A percentile compares a stretch with the other conserved stretches of the same genome.
Conservation (phyloP, 2,888 invertebrate species). For the Cactoblastis cactorum region DNA sequence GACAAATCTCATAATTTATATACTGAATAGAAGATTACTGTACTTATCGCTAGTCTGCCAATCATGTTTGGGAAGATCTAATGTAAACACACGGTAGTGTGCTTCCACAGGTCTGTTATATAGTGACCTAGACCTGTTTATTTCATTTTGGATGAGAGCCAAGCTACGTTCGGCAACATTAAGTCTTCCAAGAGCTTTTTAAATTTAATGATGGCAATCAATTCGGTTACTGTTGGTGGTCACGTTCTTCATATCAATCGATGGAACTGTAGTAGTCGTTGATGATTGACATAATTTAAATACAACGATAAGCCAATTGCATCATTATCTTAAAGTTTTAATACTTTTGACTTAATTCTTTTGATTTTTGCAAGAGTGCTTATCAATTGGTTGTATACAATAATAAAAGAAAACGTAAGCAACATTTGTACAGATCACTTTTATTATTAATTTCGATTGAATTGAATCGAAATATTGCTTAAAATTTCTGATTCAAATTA, state of each 20-base stretch:
- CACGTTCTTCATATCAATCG: not conserved
- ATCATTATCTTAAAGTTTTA: too few relatives aligned
- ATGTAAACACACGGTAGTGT: slow-evolving; percentile 22
- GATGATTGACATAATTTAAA: not conserved
- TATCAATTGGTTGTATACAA: too few relatives aligned
- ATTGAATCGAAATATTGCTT: too few relatives aligned
- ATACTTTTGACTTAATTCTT: too few relatives aligned
- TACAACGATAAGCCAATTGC: too few relatives aligned
- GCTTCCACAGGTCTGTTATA: slow-evolving; percentile 24
- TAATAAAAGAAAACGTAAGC: too few relatives aligned
- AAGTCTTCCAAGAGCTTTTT: slow-evolving; percentile 39
- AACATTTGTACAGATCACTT: too few relatives aligned
- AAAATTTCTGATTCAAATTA: too few relatives aligned
- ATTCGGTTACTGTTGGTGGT: not conserved
- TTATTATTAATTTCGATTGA: too few relatives aligned
- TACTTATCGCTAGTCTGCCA: slow-evolving; percentile 7
- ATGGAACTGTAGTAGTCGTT: not conserved
- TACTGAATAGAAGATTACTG: slow-evolving; percentile 19
- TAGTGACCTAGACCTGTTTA: slow-evolving; percentile 60
- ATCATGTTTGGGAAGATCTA: slow-evolving; percentile 8
- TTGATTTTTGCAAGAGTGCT: too few relatives aligned
- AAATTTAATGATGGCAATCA: slow-evolving; percentile 29
- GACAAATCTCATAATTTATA: not conserved
- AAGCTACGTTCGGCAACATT: slow-evolving; percentile 46
- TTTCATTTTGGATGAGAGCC: slow-evolving; percentile 60